phyloP scores from a whole-genome alignment of 2,797 vertebrate species.

The Zalophus californianus region DNA sequence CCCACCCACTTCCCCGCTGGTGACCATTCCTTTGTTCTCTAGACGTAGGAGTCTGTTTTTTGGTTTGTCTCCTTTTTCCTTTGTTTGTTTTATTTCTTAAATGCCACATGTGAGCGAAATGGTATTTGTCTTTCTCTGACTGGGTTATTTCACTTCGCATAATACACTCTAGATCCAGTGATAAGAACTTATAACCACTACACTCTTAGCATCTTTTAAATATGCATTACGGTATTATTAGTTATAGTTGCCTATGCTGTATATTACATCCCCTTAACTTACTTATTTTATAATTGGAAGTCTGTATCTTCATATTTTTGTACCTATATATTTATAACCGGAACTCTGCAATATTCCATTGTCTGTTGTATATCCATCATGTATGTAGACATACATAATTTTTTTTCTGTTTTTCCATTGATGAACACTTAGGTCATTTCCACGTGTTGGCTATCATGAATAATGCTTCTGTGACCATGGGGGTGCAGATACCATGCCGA shows the following conservation, averaged over 20 bases:
- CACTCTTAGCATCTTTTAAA: neutral
- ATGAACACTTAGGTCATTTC: too few relatives aligned
- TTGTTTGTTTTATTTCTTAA: neutral
- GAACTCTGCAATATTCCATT: neutral
- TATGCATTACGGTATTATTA: neutral
- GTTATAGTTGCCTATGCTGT: neutral
- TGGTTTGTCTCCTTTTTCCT: neutral
- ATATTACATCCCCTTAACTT: neutral
- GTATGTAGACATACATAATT: neutral
- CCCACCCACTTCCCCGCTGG: neutral
- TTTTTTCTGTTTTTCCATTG: neutral
- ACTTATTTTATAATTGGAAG: neutral
- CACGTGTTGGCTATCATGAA: neutral
- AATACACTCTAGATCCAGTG: neutral
- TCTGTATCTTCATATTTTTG: neutral
- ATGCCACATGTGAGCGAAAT: neutral
- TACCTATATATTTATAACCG: neutral
- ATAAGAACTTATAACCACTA: neutral
- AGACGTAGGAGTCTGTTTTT: neutral
- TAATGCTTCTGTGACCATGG: neutral
- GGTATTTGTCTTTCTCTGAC: neutral
- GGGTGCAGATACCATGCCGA: neutral
- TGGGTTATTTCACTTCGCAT: neutral
- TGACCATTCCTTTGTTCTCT: neutral
- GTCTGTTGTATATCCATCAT: neutral